Evolutionary conservation across 2,113 vertebrate species (phyloP), one percentile per base, ranked within the genome.

Genomic region (Odocoileus hemionus): DNA sequence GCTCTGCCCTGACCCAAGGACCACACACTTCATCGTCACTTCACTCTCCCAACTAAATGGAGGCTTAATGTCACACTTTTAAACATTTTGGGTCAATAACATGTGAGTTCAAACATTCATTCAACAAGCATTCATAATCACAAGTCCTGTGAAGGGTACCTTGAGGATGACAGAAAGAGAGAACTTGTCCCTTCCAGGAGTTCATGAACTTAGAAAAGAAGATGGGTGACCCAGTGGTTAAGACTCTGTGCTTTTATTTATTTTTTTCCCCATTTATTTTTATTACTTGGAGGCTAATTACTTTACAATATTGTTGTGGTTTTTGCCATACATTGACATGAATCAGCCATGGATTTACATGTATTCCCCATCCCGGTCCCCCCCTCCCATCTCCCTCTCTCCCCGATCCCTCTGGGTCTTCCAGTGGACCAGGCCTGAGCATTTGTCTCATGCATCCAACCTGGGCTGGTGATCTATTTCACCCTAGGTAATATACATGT

Each of bases 111-210:
- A 4, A 36, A 67, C 17, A 67, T 67, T 67, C 4, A 67, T 36
- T 67, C 64, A 0, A 67, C 0, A 36, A 36, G 17, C 16, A 10
- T 67, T 67, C 0, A 0, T 19, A 67, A 67, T 5, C 64, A 67
- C 64, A 67, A 36, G 33, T 21, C 17, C 1, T 67, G 16, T 10
- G 16, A 7, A n/a, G 17, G 33, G 64, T 36, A 2, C 8, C 64
- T 21, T 36, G 2, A n/a, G 7, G 64, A 36, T 36, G 64, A 67
- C 64, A 67, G 33, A 67, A 36, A 17, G 16, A n/a, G 1, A 67
- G 16, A 67, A 36, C 33, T n/a, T n/a, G 8, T 67, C 16, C 64
- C 64, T 36, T 36, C 33, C 64, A 67, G 64, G 64, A 67, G 17
- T 36, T 67, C 64, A 67, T 67, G 64, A 67, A 36, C 64, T 67